phyloP scores from a whole-genome alignment of 53 echinoderm and acorn worm species.

The Astropecten irregularis region DNA sequence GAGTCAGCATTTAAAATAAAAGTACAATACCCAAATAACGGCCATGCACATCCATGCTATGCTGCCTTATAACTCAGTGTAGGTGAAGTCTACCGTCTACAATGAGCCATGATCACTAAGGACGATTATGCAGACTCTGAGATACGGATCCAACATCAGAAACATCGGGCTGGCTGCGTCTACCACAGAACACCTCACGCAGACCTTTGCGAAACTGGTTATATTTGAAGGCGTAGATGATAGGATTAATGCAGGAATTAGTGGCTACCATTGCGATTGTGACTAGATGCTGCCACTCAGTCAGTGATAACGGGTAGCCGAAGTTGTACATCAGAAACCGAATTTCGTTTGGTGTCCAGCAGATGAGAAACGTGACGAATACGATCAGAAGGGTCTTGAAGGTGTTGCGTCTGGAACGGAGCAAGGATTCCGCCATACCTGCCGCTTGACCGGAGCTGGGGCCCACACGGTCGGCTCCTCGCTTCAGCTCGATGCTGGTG shows the following conservation, averaged over 20 bases:
- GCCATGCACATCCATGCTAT: too few species aligned
- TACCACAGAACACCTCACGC: conserved; percentile 8
- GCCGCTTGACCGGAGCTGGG: not conserved
- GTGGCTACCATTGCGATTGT: conserved; percentile 6
- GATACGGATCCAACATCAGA: too few species aligned
- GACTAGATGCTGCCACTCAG: not conserved
- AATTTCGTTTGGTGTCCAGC: conserved; percentile 1
- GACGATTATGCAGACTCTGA: too few species aligned
- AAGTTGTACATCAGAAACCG: not conserved
- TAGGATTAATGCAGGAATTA: conserved; percentile 34
- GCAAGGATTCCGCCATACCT: not conserved
- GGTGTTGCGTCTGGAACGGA: conserved; percentile 16
- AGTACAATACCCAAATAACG: too few species aligned
- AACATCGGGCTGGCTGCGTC: too few species aligned
- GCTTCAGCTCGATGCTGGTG: conserved; percentile 41
- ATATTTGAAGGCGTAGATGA: conserved; percentile 40
- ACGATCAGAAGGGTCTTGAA: conserved; percentile 48
- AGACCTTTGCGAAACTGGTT: conserved; percentile 13
- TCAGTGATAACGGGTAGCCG: not conserved
- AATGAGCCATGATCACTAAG: too few species aligned
- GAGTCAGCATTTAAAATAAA: too few species aligned
- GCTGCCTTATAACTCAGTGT: too few species aligned
- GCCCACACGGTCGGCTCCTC: too few species aligned
- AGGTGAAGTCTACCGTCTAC: too few species aligned
- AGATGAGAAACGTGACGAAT: conserved; percentile 32